Evolutionary conservation across 2,113 vertebrate species (phyloP).

Genomic region (Ovis canadensis): DNA sequence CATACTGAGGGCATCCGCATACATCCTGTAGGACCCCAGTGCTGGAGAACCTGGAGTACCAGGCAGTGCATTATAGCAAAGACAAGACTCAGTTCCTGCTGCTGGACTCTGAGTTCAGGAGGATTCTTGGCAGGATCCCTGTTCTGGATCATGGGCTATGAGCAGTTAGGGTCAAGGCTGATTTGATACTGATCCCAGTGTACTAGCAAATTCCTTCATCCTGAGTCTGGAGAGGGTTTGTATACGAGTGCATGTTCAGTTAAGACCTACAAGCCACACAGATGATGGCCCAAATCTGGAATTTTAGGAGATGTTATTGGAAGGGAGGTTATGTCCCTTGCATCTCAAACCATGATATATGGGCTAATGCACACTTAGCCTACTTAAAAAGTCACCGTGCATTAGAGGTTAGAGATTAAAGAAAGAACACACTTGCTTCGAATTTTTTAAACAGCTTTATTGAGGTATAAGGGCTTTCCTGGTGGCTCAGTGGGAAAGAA

Average conservation of each 20-base stretch:
- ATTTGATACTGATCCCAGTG: neutral
- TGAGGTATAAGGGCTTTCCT: neutral
- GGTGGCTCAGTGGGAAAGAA: neutral
- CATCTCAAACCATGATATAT: neutral
- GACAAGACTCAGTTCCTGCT: neutral
- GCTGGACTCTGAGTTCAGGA: neutral
- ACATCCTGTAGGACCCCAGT: neutral
- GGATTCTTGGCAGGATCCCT: neutral
- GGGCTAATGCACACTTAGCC: neutral
- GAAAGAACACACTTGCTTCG: neutral
- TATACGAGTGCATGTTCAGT: neutral
- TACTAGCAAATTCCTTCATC: neutral
- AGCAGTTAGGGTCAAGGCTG: neutral
- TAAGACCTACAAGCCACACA: neutral
- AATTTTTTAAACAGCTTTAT: neutral
- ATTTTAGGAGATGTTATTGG: neutral
- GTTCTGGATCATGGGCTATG: neutral
- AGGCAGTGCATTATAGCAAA: neutral
- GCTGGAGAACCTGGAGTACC: neutral
- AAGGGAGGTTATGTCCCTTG: neutral
- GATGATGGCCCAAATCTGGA: neutral
- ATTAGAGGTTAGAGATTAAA: neutral
- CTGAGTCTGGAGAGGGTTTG: neutral
- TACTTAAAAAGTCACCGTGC: neutral
- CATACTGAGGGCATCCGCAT: rapidly evolving